A percentile compares a stretch with the other conserved stretches of the same genome.
Evolutionary conservation across 2,113 vertebrate species (phyloP).

Genomic region (Neotoma lepida): DNA sequence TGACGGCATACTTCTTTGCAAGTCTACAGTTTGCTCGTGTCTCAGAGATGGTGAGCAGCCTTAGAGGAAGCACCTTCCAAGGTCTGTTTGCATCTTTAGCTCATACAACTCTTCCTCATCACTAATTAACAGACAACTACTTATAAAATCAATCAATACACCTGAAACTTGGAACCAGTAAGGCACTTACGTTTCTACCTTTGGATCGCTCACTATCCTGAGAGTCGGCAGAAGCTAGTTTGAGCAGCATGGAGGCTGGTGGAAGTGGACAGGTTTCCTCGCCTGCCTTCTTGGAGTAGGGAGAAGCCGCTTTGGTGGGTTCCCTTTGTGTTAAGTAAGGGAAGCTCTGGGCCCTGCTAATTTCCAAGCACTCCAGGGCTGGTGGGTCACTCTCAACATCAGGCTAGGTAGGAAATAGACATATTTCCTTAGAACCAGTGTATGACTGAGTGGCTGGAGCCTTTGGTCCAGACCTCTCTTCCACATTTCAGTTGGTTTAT

Average conservation of each 20-base stretch:
- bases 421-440: not conserved
- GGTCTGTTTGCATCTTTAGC: not conserved
- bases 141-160: not conserved
- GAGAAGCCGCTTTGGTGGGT: not conserved
- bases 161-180: not conserved
- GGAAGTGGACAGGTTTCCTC: not conserved
- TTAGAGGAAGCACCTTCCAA: not conserved
- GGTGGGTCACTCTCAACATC: not conserved
- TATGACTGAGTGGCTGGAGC: not conserved
- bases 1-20: not conserved
- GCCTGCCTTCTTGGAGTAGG: not conserved
- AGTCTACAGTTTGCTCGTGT: constrained; percentile 17
- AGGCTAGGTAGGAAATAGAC: not conserved
- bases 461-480: not conserved
- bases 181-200: not conserved
- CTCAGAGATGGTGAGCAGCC: not conserved
- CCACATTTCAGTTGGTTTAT: not conserved
- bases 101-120: not conserved
- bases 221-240: not conserved
- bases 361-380: not conserved
- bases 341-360: not conserved
- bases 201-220: not conserved
- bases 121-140: constrained; percentile 24
- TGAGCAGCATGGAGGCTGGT: not conserved
- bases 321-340: not conserved